These are phyloP conservation scores for Meganola albula DNA, from an alignment of 2,888 invertebrate genomes.

Conservation along the genomic window DNA sequence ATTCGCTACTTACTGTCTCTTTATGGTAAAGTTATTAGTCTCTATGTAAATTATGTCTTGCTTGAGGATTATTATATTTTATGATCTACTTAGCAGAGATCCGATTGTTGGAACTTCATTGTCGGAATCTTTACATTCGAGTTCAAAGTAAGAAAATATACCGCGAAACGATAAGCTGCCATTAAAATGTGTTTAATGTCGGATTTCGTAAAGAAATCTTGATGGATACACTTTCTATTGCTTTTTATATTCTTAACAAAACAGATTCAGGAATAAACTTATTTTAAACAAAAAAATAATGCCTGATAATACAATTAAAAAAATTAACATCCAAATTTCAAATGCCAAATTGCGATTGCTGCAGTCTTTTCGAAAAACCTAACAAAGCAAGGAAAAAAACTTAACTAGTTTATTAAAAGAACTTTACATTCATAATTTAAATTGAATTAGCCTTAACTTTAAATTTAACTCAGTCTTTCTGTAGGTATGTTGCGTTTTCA, in stretches of 20 bases:
- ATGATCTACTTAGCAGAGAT: slow-evolving; percentile 60
- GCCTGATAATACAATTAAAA: too few species aligned
- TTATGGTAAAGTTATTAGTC: slow-evolving; percentile 36
- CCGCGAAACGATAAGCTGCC: slow-evolving; percentile 36
- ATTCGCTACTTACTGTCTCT: slow-evolving; percentile 9
- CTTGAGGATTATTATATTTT: slow-evolving; percentile 49
- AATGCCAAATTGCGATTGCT: too few species aligned
- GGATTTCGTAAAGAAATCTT: slow-evolving; percentile 43
- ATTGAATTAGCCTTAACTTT: too few species aligned
- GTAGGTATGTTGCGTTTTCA: too few species aligned
- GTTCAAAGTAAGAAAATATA: slow-evolving; percentile 32
- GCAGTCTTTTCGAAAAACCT: too few species aligned
- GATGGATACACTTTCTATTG: slow-evolving; percentile 50
- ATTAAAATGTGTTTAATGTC: slow-evolving; percentile 56
- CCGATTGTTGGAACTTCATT: slow-evolving; percentile 47
- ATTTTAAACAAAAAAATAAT: too few species aligned
- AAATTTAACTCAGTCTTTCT: too few species aligned
- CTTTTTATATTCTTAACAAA: slow-evolving; percentile 21
- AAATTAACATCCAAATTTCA: too few species aligned
- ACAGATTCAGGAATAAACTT: slow-evolving; percentile 9
- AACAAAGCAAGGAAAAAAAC: too few species aligned
- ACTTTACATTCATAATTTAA: too few species aligned
- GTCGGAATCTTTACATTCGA: slow-evolving; percentile 37
- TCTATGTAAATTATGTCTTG: slow-evolving; percentile 13
- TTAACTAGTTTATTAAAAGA: too few species aligned